A percentile compares a stretch with the other conserved stretches of the same genome.
These are phyloP conservation scores for Pachyuromys duprasi DNA, from an alignment of 2,797 vertebrate species.

Conservation along the genomic window DNA sequence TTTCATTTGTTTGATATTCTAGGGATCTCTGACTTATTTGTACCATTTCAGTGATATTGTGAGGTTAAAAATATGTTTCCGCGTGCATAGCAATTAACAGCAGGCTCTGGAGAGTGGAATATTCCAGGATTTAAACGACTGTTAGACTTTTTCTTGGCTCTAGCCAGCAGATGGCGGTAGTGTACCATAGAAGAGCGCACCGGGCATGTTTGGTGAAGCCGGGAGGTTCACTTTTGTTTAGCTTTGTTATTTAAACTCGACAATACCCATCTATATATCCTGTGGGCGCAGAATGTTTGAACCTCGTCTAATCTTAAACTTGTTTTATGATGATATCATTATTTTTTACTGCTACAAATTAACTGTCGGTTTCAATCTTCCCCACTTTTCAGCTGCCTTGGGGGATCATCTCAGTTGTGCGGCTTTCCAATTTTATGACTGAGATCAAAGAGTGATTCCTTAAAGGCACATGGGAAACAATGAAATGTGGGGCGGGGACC, in stretches of 20 bases:
- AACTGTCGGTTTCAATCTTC: slow-evolving; percentile 85
- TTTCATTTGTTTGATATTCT: slow-evolving; percentile 46
- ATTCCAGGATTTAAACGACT: slow-evolving; percentile 49
- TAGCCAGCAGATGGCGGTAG: slow-evolving; percentile 82
- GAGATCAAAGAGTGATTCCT: slow-evolving; percentile 78
- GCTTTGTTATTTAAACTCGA: slow-evolving; percentile 79
- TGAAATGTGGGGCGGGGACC: slow-evolving; percentile 13
- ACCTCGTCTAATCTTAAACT: slow-evolving; percentile 82
- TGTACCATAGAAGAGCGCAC: slow-evolving; percentile 36
- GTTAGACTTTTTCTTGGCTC: neutral
- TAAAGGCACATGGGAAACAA: slow-evolving; percentile 71
- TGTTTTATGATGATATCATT: slow-evolving; percentile 85
- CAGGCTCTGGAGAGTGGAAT: slow-evolving; percentile 58
- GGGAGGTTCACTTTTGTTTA: slow-evolving; percentile 65
- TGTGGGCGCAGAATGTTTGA: slow-evolving; percentile 73
- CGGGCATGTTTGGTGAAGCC: neutral
- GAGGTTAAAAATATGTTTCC: slow-evolving; percentile 66
- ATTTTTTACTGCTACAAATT: slow-evolving; percentile 86
- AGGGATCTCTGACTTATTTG: slow-evolving; percentile 52
- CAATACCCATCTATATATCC: slow-evolving; percentile 75
- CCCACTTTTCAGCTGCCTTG: slow-evolving; percentile 80
- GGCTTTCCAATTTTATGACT: slow-evolving; percentile 80
- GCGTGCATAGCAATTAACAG: slow-evolving; percentile 69
- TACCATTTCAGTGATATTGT: slow-evolving; percentile 38
- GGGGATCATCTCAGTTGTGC: slow-evolving; percentile 81